Conservation (phyloP, 2,797 vertebrate genomes). For the Peromyscus attwateri region DNA sequence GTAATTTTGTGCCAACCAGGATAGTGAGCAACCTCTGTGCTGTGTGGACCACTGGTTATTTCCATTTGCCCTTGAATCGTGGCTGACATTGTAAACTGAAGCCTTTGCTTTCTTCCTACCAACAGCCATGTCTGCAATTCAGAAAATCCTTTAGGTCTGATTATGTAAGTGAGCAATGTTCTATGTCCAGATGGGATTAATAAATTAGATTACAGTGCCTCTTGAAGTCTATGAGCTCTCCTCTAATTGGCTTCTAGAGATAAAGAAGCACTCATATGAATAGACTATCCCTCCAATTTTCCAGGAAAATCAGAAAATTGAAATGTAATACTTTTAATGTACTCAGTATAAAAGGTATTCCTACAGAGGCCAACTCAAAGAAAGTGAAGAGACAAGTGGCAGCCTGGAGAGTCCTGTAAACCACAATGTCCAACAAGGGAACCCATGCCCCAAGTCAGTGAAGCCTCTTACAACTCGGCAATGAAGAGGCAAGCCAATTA, state of each 20-base stretch:
- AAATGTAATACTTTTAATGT: neutral
- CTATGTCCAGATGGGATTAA: neutral
- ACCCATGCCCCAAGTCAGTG: neutral
- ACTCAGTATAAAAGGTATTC: neutral
- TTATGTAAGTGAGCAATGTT: neutral
- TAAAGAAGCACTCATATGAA: neutral
- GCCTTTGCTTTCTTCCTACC: neutral
- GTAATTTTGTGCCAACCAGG: neutral
- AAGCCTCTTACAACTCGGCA: neutral
- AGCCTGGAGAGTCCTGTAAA: neutral
- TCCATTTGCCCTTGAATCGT: neutral
- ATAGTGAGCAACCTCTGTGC: neutral
- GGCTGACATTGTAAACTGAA: neutral
- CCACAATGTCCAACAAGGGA: neutral
- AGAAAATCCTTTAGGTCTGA: neutral
- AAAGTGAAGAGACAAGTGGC: neutral
- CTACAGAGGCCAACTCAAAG: neutral
- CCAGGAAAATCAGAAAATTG: conserved; percentile 9
- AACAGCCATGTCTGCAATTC: neutral
- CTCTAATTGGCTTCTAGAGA: neutral
- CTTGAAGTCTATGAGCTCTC: neutral
- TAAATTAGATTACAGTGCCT: conserved; percentile 16
- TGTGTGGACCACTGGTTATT: neutral
- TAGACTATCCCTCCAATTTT: neutral
- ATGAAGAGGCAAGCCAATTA: neutral